Base-by-base conservation (phyloP, 2,797 vertebrate species). In the Mus minutoides region DNA sequence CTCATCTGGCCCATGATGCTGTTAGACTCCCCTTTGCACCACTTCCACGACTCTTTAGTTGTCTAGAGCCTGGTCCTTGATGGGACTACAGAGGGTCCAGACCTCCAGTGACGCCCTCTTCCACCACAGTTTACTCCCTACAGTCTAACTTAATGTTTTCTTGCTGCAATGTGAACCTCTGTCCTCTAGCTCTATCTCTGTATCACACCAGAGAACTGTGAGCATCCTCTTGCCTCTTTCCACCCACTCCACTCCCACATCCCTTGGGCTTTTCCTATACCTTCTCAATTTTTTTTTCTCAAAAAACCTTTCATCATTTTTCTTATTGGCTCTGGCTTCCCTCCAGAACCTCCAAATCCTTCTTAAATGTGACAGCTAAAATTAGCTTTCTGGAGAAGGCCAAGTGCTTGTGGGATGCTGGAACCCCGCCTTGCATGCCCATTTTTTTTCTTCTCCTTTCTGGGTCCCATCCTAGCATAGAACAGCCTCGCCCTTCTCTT, bases 311-410 rank as follows among this genome's bases (percentile, higher is more conserved):
- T 82, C 82, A 76, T 94, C 88, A 29, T 92, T 91, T 92, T 69
- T 96, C 60, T 79, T 80, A 60, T 94, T 91, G 94, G 92, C 67
- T 86, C 96, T 95, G 95, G 92, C 94, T 94, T 16, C 43, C 73
- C 88, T 92, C 93, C 91, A 97, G 88, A 92, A 79, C 75, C 62
- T 90, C 95, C 77, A 86, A 92, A 93, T 89, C 88, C 78, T 94
- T 92, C 97, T 96, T 82, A 96, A 97, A 97, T 96, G 92, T 96
- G 95, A 97, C 94, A 83, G 77, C 92, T 97, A 96, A 97, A 97
- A 97, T 96, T 95, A 95, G 90, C 94, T 9, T 49, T 26, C 75
- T 8, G 73, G 92, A 79, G 93, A 94, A 83, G 95, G 82, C 94
- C 93, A 92, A 93, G 73, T 43, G 29, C 37, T 79, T 2, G 93